These are phyloP conservation scores for Corythaeola cristata DNA, from an alignment of 2,113 vertebrate species.

Conservation along the genomic window DNA sequence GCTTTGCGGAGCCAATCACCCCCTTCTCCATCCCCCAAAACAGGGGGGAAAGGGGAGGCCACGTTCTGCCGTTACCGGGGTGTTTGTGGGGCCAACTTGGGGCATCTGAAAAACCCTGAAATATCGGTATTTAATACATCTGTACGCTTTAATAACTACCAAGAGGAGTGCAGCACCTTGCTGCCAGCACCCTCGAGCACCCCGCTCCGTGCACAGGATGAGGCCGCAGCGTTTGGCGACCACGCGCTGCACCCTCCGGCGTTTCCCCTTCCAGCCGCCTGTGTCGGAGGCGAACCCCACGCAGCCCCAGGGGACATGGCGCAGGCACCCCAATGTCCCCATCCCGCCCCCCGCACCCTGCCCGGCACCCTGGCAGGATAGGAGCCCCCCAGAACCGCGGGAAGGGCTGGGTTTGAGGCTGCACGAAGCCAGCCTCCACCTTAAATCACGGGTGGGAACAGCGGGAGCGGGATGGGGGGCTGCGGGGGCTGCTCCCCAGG, in stretches of 20 bases:
- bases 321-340: background rate
- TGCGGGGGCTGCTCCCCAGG: background rate
- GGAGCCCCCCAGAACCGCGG: accelerated
- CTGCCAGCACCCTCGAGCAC: background rate
- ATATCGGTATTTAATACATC: accelerated
- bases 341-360: too few relatives aligned
- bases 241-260: background rate
- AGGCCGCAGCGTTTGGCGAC: accelerated
- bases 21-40: background rate
- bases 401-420: background rate
- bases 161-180: accelerated
- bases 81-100: accelerated
- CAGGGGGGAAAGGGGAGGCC: background rate
- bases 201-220: accelerated
- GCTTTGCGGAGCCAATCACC: background rate
- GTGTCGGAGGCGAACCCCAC: accelerated
- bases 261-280: background rate
- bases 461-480: background rate
- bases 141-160: background rate
- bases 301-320: background rate
- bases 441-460: background rate
- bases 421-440: background rate
- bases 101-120: accelerated
- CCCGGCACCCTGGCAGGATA: background rate
- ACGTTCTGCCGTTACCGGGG: accelerated